A percentile compares a stretch with the other conserved stretches of the same genome.
These are phyloP conservation scores for Rhea americana DNA, from an alignment of 2,113 vertebrate genomes.

Conservation along the genomic window DNA sequence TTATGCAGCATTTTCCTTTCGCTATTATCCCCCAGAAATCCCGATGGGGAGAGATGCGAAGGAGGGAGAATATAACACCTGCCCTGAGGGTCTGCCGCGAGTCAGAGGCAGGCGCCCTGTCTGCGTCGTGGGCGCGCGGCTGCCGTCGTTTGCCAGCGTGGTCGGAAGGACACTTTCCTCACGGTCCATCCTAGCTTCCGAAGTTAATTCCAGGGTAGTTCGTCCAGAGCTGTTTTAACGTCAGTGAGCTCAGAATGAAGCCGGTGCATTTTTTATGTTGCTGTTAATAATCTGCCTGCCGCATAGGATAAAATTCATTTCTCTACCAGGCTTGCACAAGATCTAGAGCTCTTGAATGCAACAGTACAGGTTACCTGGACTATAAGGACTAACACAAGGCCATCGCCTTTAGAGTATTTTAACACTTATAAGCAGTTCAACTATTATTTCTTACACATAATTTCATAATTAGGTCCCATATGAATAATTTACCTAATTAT, in stretches of 20 bases:
- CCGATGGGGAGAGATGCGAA: neutral
- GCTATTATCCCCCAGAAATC: neutral
- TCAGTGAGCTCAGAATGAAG: rapidly evolving
- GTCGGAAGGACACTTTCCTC: neutral
- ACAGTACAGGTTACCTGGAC: neutral
- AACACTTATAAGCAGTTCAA: neutral
- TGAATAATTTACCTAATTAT: neutral
- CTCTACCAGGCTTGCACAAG: neutral
- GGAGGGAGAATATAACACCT: neutral
- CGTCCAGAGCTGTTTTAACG: neutral
- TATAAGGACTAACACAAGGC: neutral
- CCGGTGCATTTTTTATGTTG: neutral
- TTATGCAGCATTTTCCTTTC: neutral
- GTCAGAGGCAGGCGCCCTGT: neutral
- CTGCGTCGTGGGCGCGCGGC: rapidly evolving
- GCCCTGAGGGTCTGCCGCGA: neutral
- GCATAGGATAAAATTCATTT: neutral
- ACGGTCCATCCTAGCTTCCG: no score
- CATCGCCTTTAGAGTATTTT: neutral
- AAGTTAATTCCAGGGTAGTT: neutral
- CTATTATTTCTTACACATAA: neutral
- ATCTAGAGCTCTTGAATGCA: neutral
- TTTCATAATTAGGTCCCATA: neutral
- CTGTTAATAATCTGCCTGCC: neutral
- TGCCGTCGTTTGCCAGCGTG: neutral